A percentile compares a stretch with the other conserved stretches of the same genome.
Evolutionary conservation across 2,888 invertebrate species (phyloP).

Genomic region (Epistrophe grossulariae): DNA sequence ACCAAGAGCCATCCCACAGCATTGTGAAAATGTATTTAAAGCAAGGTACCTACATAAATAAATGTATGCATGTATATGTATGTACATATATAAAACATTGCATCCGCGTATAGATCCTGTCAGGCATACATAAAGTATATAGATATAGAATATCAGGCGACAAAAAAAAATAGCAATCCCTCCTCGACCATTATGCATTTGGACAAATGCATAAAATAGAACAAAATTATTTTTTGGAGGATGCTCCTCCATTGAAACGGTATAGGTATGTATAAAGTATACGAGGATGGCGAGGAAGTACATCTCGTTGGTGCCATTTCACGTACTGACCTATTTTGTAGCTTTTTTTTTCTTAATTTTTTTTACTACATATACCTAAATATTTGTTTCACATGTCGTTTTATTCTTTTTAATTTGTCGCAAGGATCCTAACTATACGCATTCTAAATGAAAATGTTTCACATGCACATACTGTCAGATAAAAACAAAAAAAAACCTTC

Average conservation of each 20-base stretch:
- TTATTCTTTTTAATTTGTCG: conserved; percentile 53
- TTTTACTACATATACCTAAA: conserved; percentile 2
- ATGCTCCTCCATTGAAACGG: conserved; percentile 28
- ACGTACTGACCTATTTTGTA: conserved; percentile 67
- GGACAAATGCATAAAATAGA: conserved; percentile 72
- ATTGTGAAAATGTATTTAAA: conserved; percentile 26
- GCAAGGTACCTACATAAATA: not conserved
- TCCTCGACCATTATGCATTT: conserved; percentile 66
- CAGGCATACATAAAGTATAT: conserved; percentile 19
- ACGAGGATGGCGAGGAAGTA: conserved; percentile 35
- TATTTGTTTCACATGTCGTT: conserved; percentile 41
- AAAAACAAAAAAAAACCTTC: conserved; percentile 23
- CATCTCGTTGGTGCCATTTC: conserved; percentile 70
- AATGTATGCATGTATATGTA: not conserved
- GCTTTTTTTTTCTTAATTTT: conserved; percentile 10
- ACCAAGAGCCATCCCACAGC: conserved; percentile 44
- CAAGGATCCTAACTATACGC: conserved; percentile 59
- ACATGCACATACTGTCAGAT: conserved; percentile 2
- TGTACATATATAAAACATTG: conserved; percentile 15
- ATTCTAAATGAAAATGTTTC: conserved; percentile 62
- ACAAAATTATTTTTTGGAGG: conserved; percentile 51
- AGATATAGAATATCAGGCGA: conserved; percentile 18
- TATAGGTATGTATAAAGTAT: not conserved
- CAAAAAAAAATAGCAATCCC: conserved; percentile 48
- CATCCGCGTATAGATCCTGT: conserved; percentile 31